Percentiles rank a stretch among this genome's conserved stretches.
Evolutionary conservation across 2,888 invertebrate species (phyloP).

Genomic region (Pedicia rivosa): DNA sequence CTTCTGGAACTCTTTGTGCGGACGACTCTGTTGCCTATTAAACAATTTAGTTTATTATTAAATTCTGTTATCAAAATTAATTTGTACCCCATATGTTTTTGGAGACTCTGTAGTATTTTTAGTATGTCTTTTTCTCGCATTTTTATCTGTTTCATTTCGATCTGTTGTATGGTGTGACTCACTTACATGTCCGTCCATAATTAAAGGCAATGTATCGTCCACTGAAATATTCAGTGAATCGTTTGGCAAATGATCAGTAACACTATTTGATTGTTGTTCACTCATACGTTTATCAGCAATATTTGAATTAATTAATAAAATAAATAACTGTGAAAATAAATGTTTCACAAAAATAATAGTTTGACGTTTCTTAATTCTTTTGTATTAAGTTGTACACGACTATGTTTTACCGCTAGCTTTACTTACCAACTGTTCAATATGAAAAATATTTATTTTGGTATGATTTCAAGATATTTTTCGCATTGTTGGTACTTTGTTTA

Average conservation of each 20-base stretch:
- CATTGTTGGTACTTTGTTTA: no score
- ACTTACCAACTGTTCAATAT: no score
- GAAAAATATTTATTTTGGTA: no score
- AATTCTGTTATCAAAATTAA: not conserved
- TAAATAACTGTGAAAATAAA: no score
- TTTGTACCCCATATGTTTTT: constrained; percentile 35
- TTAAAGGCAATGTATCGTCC: constrained; percentile 58
- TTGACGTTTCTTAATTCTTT: no score
- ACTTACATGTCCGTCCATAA: constrained; percentile 72
- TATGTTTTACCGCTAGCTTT: no score
- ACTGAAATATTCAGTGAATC: constrained; percentile 4
- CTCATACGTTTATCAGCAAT: not conserved
- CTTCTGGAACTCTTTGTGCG: constrained; percentile 16
- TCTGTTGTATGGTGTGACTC: constrained; percentile 40
- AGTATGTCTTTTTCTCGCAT: not conserved
- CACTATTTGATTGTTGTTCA: not conserved
- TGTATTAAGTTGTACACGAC: no score
- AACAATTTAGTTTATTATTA: not conserved
- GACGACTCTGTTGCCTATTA: constrained; percentile 5
- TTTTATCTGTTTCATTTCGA: constrained; percentile 20
- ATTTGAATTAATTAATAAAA: not conserved
- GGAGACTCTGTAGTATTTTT: not conserved
- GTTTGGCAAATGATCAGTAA: not conserved
- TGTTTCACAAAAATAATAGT: no score
- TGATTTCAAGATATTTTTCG: no score